A percentile compares a stretch with the other conserved stretches of the same genome.
Evolutionary conservation across 2,113 vertebrate genomes (phyloP).

Genomic region (human): DNA sequence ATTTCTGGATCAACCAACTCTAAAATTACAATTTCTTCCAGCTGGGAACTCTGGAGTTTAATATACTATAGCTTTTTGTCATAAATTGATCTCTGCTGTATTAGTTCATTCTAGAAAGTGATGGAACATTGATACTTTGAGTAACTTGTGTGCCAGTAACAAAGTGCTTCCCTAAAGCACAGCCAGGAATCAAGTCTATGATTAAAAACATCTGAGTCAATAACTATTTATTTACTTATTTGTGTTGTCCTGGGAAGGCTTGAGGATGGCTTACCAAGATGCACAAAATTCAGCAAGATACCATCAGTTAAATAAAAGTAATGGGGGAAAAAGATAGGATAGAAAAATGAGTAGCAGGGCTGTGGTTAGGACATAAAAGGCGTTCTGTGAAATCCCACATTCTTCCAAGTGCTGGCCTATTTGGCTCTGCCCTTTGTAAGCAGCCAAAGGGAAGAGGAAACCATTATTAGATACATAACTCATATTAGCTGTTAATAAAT

Average conservation of each 20-base stretch:
- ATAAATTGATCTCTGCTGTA: not conserved
- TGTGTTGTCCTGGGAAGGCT: not conserved
- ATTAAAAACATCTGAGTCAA: not conserved
- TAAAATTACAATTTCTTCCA: not conserved
- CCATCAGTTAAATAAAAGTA: not conserved
- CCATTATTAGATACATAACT: not conserved
- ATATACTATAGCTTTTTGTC: not conserved
- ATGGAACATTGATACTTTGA: not conserved
- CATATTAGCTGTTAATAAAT: not conserved
- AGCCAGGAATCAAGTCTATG: not conserved
- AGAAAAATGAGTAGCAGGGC: not conserved
- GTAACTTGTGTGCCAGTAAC: not conserved
- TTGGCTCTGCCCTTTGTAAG: not conserved
- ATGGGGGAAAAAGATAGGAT: not conserved
- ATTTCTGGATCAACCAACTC: not conserved
- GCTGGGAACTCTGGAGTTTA: not conserved
- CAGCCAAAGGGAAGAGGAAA: not conserved
- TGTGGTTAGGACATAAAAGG: not conserved
- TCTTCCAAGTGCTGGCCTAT: not conserved
- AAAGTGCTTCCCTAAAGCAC: not conserved
- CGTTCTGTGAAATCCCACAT: not conserved
- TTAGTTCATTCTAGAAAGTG: slow-evolving; percentile 12
- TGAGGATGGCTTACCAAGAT: not conserved
- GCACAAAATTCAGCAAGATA: not conserved
- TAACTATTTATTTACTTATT: not conserved